These are phyloP conservation scores for Cheilosia scutellata DNA, from an alignment of 2,888 invertebrate genomes.

Conservation along the genomic window DNA sequence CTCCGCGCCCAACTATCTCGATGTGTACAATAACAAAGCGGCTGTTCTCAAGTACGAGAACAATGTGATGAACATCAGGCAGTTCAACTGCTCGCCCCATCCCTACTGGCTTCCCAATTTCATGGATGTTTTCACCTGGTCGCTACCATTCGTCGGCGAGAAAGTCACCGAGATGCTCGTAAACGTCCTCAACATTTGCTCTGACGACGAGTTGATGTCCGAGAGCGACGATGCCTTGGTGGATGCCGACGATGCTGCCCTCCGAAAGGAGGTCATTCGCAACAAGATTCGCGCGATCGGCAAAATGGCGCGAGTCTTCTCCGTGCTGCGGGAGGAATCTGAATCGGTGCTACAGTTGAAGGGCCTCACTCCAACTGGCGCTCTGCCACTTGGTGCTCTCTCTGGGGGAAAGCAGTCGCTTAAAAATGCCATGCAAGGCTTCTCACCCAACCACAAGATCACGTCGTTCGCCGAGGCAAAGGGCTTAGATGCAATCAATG, in stretches of 20 bases:
- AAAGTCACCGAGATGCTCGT: slow-evolving; percentile 99
- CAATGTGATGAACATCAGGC: slow-evolving; percentile 99
- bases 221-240: slow-evolving; percentile 90
- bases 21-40: slow-evolving; percentile 99
- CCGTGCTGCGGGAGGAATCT: slow-evolving; percentile 99
- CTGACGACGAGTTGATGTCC: slow-evolving; percentile 99
- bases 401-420: slow-evolving; percentile 98
- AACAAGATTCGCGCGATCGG: slow-evolving; percentile 99
- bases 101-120: slow-evolving; percentile 99
- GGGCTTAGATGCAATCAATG: slow-evolving; percentile 99
- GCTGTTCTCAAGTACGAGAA: slow-evolving; percentile 99
- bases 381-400: slow-evolving; percentile 97
- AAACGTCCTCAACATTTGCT: slow-evolving; percentile 99
- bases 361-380: slow-evolving; percentile 99
- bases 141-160: slow-evolving; percentile 99
- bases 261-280: slow-evolving; percentile 99
- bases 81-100: slow-evolving; percentile 99
- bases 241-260: slow-evolving; percentile 92
- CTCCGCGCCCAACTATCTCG: slow-evolving; percentile 99
- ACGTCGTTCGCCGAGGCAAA: slow-evolving; percentile 99
- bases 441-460: slow-evolving; percentile 99
- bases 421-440: slow-evolving; percentile 97
- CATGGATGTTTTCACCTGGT: slow-evolving; percentile 99
- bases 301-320: slow-evolving; percentile 99
- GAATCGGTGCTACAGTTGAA: slow-evolving; percentile 99